Conservation (phyloP, 2,797 vertebrate genomes). For the Lates japonicus region DNA sequence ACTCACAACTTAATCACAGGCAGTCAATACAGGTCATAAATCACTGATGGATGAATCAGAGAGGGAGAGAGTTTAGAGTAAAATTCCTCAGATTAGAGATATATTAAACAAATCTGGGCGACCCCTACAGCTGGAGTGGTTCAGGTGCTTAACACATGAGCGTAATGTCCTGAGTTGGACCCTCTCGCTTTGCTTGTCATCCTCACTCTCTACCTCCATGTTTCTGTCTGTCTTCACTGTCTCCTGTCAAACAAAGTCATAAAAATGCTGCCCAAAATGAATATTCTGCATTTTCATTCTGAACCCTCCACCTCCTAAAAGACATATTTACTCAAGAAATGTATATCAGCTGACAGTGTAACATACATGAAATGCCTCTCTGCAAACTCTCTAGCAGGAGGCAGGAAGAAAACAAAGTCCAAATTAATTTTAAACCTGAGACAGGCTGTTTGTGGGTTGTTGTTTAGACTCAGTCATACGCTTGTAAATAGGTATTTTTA, state of each 20-base stretch:
- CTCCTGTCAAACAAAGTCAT: too few species aligned
- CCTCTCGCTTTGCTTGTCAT: too few species aligned
- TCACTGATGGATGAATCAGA: background rate
- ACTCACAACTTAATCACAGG: background rate
- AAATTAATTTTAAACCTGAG: conserved; percentile 75
- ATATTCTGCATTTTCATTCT: too few species aligned
- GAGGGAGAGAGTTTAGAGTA: background rate
- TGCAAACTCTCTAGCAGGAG: conserved; percentile 11
- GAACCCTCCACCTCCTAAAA: background rate
- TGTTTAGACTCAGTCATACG: conserved; percentile 71
- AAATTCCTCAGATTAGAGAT: conserved; percentile 2
- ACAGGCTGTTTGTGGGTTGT: conserved; percentile 72
- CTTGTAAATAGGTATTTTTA: conserved; percentile 74
- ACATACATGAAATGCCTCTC: background rate
- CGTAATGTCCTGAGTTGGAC: too few species aligned
- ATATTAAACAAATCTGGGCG: background rate
- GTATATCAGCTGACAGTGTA: background rate
- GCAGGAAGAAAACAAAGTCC: conserved; percentile 57
- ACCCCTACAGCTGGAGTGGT: too few species aligned
- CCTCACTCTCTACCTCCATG: too few species aligned
- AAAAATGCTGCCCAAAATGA: too few species aligned
- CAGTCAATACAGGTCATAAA: conserved; percentile 6
- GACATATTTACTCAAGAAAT: background rate
- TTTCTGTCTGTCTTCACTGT: too few species aligned
- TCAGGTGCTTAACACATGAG: too few species aligned